These are phyloP conservation scores for Zoanthus gigantus DNA, from an alignment of 92 coral and sea anemone species.

Conservation along the genomic window DNA sequence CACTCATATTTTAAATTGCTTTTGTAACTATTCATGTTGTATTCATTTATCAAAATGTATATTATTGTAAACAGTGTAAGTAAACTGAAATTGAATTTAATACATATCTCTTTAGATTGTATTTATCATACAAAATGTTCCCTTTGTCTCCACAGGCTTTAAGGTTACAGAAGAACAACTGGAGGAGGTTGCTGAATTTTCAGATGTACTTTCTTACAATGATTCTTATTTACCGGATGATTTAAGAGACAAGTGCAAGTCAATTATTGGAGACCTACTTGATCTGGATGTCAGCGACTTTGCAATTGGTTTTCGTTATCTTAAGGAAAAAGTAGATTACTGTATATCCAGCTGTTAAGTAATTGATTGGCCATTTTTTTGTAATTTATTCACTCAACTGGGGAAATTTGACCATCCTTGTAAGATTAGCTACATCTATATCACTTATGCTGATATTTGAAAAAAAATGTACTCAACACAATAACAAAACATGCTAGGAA, in stretches of 20 bases:
- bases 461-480: slow-evolving; percentile 5
- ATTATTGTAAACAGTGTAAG: neutral
- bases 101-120: neutral
- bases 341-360: slow-evolving; percentile 9
- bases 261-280: slow-evolving; percentile 14
- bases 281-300: slow-evolving; percentile 18
- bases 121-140: neutral
- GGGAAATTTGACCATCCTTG: slow-evolving; percentile 8
- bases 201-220: slow-evolving; percentile 10
- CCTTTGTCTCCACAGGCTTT: neutral
- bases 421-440: slow-evolving; percentile 4
- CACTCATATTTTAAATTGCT: too few relatives aligned
- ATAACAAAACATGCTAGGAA: slow-evolving; percentile 5
- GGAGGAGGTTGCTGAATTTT: slow-evolving; percentile 7
- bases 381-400: neutral
- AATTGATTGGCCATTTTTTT: neutral
- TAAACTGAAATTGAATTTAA: neutral
- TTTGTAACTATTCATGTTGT: neutral
- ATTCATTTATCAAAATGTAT: neutral
- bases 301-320: slow-evolving; percentile 18
- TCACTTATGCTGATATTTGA: neutral
- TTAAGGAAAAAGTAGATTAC: slow-evolving; percentile 8
- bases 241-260: slow-evolving; percentile 7
- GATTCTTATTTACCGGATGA: slow-evolving; percentile 14
- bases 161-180: slow-evolving; percentile 19